Evolutionary conservation across 2,113 vertebrate genomes (phyloP).

Genomic region (Osmerus eperlanus): DNA sequence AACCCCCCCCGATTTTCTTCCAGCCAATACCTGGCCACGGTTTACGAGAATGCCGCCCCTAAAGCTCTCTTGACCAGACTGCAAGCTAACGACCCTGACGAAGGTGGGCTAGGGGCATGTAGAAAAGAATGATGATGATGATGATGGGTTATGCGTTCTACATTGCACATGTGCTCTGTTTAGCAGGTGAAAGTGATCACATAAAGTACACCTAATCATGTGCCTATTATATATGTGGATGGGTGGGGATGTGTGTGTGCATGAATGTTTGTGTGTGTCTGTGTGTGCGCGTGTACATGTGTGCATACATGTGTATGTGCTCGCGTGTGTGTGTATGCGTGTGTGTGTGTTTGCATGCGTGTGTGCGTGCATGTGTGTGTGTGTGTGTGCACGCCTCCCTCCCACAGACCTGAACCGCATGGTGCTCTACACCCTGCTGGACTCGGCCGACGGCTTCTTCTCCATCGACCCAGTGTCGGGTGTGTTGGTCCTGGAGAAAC

Average conservation of each 20-base stretch:
- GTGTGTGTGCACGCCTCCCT: not conserved
- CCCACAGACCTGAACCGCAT: conserved; percentile 83
- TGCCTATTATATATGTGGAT: too few relatives aligned
- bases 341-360: not conserved
- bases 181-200: too few relatives aligned
- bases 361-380: not conserved
- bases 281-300: not conserved
- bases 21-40: conserved; percentile 78
- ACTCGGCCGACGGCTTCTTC: conserved; percentile 82
- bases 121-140: too few relatives aligned
- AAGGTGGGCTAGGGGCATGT: conserved; percentile 71
- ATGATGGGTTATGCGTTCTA: too few relatives aligned
- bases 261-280: too few relatives aligned
- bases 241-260: too few relatives aligned
- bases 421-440: conserved; percentile 83
- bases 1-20: conserved; percentile 87
- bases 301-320: not conserved
- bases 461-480: conserved; percentile 85
- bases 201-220: too few relatives aligned
- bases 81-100: conserved; percentile 88
- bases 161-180: too few relatives aligned
- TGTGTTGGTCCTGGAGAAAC: conserved; percentile 85
- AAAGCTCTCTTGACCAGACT: conserved; percentile 88
- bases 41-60: conserved; percentile 87
- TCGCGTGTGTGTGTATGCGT: too few relatives aligned